phyloP scores from a whole-genome alignment of 2,888 invertebrate genomes.

The Stenoptilia bipunctidactyla region DNA sequence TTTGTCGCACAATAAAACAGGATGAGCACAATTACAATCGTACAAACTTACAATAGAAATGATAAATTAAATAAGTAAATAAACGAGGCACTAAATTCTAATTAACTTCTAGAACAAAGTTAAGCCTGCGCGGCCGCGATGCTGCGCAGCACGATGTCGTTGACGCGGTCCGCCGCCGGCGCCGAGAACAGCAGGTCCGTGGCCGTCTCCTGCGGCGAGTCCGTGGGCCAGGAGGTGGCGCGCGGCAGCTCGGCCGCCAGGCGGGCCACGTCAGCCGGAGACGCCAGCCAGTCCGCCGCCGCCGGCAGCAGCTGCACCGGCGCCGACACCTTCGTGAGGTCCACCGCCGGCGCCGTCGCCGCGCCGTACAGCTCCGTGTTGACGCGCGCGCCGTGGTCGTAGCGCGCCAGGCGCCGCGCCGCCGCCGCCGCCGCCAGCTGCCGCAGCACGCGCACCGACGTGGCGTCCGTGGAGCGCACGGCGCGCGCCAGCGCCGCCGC shows the following conservation, averaged over 20 bases:
- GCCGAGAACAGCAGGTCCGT: constrained; percentile 58
- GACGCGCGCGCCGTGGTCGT: constrained; percentile 42
- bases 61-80: no score
- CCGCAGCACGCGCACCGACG: constrained; percentile 61
- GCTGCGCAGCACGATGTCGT: background rate
- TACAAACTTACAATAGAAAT: no score
- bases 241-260: constrained; percentile 69
- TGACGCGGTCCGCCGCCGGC: constrained; percentile 36
- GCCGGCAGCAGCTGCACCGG: constrained; percentile 54
- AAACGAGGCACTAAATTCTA: no score
- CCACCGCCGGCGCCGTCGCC: constrained; percentile 40
- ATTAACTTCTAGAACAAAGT: no score
- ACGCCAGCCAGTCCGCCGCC: constrained; percentile 76
- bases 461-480: constrained; percentile 68
- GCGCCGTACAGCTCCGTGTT: constrained; percentile 47
- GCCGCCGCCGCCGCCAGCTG: constrained; percentile 68
- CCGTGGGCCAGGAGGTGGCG: constrained; percentile 65
- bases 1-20: constrained; percentile 24
- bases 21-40: constrained; percentile 6
- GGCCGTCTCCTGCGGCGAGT: constrained; percentile 55
- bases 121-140: no score
- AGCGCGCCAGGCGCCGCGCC: constrained; percentile 42
- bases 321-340: constrained; percentile 40
- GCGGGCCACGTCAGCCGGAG: constrained; percentile 69
- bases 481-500: constrained; percentile 66